Base-by-base conservation (phyloP, 1,140 invertebrate species). In the Caerostris darwini region DNA sequence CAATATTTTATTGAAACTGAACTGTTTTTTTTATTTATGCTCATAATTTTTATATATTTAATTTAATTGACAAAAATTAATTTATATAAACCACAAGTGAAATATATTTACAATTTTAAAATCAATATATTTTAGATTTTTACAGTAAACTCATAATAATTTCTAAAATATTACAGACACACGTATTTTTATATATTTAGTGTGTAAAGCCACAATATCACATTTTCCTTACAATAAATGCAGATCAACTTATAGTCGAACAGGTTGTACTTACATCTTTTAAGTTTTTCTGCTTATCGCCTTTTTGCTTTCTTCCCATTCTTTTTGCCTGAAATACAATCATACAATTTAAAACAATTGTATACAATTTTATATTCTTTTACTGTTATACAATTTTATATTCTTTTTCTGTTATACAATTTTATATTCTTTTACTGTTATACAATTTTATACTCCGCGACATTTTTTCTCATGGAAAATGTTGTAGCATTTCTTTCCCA, bases 211-310 rank as follows among this genome's bases (percentile, higher is more conserved):
- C 5, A 67, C 61, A 67, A 3, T 67, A 17, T 67, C 14, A 67
- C 3, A 7, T 81, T 14, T 3, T 53, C 4, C 53, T 81, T 81
- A 8, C 12, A 7, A 10, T 86, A 86, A 19, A 86, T n/a, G 54
- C n/a, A 58, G 3, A 57, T 57, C n/a, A 90, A 90, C 10, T 81
- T 59, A 12, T 34, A 59, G 59, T 14, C 3, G 10, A 12, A 82
- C 17, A 17, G n/a, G 12, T 59, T 34, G n/a, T 59, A 58, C 93
- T 90, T 85, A 94, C 93, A 17, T 94, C 93, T 85, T 94, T 94
- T 5, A 58, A 14, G 53, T 83, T 90, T 67, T 94, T 94, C 57
- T 83, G 88, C 34, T 94, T 94, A 14, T 94, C 92, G 8, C 83
- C 92, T 88, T 94, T 94, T 5, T 81, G 57, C 19, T 94, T 94